Percentiles rank a stretch among this genome's conserved stretches.
These are phyloP conservation scores for Octodon degus DNA, from an alignment of 2,113 vertebrate genomes.

Conservation along the genomic window DNA sequence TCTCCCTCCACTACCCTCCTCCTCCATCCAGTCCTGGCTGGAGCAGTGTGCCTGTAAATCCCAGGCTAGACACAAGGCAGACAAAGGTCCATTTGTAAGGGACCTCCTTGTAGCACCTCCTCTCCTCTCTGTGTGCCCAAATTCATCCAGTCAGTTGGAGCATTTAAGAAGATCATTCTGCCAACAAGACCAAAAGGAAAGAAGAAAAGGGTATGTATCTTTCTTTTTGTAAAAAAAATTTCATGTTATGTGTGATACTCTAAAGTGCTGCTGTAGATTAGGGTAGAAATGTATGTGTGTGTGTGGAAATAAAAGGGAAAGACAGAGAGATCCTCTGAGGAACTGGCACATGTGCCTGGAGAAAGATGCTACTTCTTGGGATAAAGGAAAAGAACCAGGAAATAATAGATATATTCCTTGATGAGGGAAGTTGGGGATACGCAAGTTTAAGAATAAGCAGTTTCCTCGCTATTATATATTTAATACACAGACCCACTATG, in stretches of 20 bases:
- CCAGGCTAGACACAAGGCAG: slow-evolving; percentile 67
- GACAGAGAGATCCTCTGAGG: neutral
- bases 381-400: neutral
- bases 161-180: slow-evolving; percentile 77
- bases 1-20: neutral
- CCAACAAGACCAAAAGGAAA: slow-evolving; percentile 71
- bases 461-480: neutral
- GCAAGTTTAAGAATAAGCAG: slow-evolving; percentile 19
- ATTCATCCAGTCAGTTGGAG: slow-evolving; percentile 62
- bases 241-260: slow-evolving; percentile 54
- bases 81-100: slow-evolving; percentile 84
- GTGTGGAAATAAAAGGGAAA: neutral
- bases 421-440: neutral
- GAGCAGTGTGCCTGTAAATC: slow-evolving; percentile 55
- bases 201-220: slow-evolving; percentile 73
- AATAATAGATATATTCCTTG: neutral
- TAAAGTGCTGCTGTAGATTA: slow-evolving; percentile 31
- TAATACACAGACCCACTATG: neutral
- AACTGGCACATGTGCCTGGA: neutral
- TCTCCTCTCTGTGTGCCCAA: slow-evolving; percentile 58
- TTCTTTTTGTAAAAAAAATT: slow-evolving; percentile 71
- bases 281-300: neutral
- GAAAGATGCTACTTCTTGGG: slow-evolving; percentile 33
- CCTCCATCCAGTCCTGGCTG: slow-evolving; percentile 30
- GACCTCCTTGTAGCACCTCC: slow-evolving; percentile 74